A percentile compares a stretch with the other conserved stretches of the same genome.
These are phyloP conservation scores for Halisarca cf. caerulea DNA, from an alignment of 37 sponge, comb jelly and placozoan species.

Conservation along the genomic window DNA sequence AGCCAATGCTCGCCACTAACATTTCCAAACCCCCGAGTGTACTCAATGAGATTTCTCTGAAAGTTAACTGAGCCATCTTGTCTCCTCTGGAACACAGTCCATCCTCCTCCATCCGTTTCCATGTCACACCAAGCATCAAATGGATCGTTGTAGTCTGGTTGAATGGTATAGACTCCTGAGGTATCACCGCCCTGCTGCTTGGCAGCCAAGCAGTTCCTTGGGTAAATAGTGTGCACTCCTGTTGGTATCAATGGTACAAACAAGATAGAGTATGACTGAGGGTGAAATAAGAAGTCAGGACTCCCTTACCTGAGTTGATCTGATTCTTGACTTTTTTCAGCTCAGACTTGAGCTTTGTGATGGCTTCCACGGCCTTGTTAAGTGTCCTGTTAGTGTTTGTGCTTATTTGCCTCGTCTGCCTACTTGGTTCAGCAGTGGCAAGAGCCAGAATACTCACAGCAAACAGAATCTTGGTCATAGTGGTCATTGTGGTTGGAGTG, in stretches of 20 bases:
- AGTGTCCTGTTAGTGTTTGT: neutral
- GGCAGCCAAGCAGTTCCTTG: slow-evolving; percentile 15
- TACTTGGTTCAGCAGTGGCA: no score
- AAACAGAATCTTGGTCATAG: no score
- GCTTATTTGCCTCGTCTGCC: no score
- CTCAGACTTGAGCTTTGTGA: neutral
- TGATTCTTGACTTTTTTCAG: neutral
- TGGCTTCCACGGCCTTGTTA: neutral
- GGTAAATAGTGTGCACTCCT: neutral
- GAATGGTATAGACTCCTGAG: slow-evolving; percentile 18
- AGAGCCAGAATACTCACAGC: no score
- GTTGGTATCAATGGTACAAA: neutral
- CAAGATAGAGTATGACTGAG: neutral
- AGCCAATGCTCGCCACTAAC: slow-evolving; percentile 20
- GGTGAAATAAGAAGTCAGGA: no score
- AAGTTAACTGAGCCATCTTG: slow-evolving; percentile 30
- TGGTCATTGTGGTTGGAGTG: no score
- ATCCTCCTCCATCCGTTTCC: slow-evolving; percentile 31
- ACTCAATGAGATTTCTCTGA: slow-evolving; percentile 10
- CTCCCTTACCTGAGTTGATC: neutral
- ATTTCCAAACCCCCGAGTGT: slow-evolving; percentile 20
- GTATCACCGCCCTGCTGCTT: neutral
- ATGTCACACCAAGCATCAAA: slow-evolving; percentile 30
- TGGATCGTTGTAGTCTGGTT: neutral
- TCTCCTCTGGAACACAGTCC: slow-evolving; percentile 29